These are phyloP conservation scores for Ophonus ardosiacus DNA, from an alignment of 2,888 invertebrate genomes.

Conservation along the genomic window DNA sequence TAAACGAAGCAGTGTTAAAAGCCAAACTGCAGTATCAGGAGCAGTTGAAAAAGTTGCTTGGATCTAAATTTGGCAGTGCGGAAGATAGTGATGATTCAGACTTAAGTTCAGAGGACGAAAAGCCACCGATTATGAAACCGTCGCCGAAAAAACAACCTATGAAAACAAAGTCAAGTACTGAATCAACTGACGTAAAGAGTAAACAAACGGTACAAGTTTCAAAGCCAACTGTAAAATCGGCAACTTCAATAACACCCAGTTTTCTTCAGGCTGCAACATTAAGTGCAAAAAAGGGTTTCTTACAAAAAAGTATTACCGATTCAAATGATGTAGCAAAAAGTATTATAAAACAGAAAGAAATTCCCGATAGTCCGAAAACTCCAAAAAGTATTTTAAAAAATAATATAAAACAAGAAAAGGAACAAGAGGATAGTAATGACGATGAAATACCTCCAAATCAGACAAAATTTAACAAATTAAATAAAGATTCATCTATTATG, in stretches of 20 bases:
- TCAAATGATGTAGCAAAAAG: constrained; percentile 30
- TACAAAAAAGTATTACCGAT: constrained; percentile 53
- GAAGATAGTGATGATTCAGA: constrained; percentile 36
- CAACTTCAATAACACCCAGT: neutral
- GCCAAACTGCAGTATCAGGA: neutral
- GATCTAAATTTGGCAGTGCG: neutral
- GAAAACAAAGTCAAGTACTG: constrained; percentile 17
- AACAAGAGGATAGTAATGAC: constrained; percentile 15
- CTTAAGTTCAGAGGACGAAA: constrained; percentile 14
- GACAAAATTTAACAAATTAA: constrained; percentile 9
- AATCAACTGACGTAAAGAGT: neutral
- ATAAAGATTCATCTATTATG: constrained; percentile 20
- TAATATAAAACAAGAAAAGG: constrained; percentile 8
- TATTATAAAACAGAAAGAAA: constrained; percentile 29
- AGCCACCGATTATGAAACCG: neutral
- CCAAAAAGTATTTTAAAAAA: constrained; percentile 56
- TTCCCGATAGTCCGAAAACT: neutral
- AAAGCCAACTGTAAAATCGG: constrained; percentile 24
- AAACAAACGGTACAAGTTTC: neutral
- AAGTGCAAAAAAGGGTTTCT: constrained; percentile 46
- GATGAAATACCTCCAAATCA: constrained; percentile 37
- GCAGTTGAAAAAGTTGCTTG: constrained; percentile 11
- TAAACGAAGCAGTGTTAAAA: constrained; percentile 21
- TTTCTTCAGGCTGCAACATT: constrained; percentile 57
- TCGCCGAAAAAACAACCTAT: neutral